Evolutionary conservation across 92 coral and sea anemone genomes (phyloP).

Genomic region (Porites lobata): DNA sequence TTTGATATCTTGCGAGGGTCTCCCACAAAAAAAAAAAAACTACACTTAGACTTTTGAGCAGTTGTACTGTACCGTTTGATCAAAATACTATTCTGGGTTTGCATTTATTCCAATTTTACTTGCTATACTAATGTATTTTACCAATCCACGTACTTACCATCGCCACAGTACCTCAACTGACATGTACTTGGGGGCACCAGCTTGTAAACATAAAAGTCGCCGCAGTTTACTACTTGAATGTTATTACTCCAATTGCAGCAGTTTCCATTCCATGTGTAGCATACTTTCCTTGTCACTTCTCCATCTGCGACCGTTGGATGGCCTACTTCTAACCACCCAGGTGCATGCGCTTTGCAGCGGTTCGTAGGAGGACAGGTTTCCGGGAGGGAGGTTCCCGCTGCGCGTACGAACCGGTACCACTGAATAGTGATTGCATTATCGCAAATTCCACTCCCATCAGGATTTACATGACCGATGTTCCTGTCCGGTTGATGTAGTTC

Average conservation of each 20-base stretch:
- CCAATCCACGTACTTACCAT: background rate
- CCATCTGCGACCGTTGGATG: conserved; percentile 7
- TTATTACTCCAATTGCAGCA: background rate
- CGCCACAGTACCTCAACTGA: background rate
- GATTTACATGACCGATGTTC: background rate
- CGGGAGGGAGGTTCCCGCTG: background rate
- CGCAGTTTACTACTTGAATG: background rate
- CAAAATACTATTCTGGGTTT: background rate
- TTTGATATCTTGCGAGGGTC: too few relatives aligned
- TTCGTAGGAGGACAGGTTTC: background rate
- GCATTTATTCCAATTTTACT: background rate
- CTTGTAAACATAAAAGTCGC: background rate
- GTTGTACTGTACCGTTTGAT: too few relatives aligned
- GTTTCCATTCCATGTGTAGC: background rate
- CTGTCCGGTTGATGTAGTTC: background rate
- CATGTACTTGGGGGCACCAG: background rate
- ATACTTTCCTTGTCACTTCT: background rate
- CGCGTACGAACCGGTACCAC: background rate
- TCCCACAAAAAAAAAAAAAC: too few relatives aligned
- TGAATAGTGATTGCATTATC: background rate
- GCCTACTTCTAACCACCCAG: background rate
- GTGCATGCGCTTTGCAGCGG: background rate
- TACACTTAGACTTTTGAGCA: too few relatives aligned
- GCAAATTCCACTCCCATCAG: background rate
- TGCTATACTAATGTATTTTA: too few relatives aligned